phyloP scores from a whole-genome alignment of 2,888 invertebrate species.

The Elegia similella region DNA sequence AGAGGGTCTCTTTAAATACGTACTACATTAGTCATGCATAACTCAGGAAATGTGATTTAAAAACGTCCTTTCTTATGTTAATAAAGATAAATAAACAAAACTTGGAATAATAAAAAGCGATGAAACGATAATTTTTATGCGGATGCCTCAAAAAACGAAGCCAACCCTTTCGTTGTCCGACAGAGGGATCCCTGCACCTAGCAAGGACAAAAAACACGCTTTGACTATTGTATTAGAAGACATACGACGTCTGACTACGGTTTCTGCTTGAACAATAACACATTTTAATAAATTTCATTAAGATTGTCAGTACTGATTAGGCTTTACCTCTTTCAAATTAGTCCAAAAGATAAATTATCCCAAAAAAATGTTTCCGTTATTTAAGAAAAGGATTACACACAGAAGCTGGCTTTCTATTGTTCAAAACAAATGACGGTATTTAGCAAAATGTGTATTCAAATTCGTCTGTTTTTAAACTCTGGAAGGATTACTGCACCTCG shows the following conservation, averaged over 20 bases:
- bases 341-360: conserved; percentile 11
- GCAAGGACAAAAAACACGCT: conserved; percentile 67
- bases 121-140: conserved; percentile 61
- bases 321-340: conserved; percentile 48
- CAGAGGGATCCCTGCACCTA: conserved; percentile 60
- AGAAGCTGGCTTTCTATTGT: conserved; percentile 46
- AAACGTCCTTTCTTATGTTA: conserved; percentile 42
- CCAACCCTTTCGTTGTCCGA: conserved; percentile 74
- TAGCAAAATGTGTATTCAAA: conserved; percentile 53
- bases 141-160: conserved; percentile 50
- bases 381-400: conserved; percentile 34
- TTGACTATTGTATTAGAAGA: conserved; percentile 70
- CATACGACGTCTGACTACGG: conserved; percentile 60
- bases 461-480: conserved; percentile 64
- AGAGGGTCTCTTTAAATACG: neutral
- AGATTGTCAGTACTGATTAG: conserved; percentile 76
- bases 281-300: conserved; percentile 78
- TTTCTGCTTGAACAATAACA: conserved; percentile 75
- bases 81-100: conserved; percentile 45
- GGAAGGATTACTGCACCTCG: conserved; percentile 62
- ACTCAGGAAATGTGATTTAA: conserved; percentile 13
- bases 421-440: conserved; percentile 55
- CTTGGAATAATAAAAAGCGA: conserved; percentile 58
- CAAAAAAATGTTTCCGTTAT: conserved; percentile 26
- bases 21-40: neutral